Conservation (phyloP, 2,888 invertebrate species). For the Ceriagrion tenellum region DNA sequence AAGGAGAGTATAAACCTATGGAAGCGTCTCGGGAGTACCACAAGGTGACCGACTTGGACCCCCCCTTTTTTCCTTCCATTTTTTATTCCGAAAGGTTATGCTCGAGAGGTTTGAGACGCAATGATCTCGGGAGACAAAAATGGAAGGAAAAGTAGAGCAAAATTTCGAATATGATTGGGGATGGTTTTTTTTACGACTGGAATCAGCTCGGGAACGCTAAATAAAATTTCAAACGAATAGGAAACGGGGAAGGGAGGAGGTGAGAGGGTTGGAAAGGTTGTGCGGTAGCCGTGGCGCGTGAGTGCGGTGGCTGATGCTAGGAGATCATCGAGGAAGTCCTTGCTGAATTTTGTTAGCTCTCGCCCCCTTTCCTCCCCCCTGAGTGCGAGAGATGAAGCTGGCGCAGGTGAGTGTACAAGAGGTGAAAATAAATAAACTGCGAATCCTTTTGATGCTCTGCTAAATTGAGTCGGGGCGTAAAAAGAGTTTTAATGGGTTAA, state of each 20-base stretch:
- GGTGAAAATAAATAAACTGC: not conserved
- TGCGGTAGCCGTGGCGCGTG: not conserved
- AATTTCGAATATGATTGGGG: not conserved
- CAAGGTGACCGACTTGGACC: not conserved
- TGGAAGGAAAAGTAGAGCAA: not conserved
- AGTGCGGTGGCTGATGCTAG: not conserved
- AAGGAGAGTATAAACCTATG: not conserved
- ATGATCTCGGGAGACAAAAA: not conserved
- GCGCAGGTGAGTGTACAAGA: not conserved
- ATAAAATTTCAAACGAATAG: conserved; percentile 5
- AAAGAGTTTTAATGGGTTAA: conserved; percentile 28
- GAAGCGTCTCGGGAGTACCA: conserved; percentile 49
- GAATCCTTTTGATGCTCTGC: not conserved
- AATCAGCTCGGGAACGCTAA: conserved; percentile 14
- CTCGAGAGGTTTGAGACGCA: conserved; percentile 37
- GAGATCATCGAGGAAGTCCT: not conserved
- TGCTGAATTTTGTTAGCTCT: not conserved
- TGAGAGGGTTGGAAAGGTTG: no score
- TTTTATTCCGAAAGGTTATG: conserved; percentile 20
- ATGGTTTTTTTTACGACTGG: conserved; percentile 45
- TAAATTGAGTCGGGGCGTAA: conserved; percentile 4
- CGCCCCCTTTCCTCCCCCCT: no score
- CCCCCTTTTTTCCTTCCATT: not conserved
- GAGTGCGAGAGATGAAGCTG: not conserved
- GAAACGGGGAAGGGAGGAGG: not conserved